Evolutionary conservation across 2,113 vertebrate species (phyloP), one percentile per base, ranked within the genome.

Genomic region (Gavia stellata): DNA sequence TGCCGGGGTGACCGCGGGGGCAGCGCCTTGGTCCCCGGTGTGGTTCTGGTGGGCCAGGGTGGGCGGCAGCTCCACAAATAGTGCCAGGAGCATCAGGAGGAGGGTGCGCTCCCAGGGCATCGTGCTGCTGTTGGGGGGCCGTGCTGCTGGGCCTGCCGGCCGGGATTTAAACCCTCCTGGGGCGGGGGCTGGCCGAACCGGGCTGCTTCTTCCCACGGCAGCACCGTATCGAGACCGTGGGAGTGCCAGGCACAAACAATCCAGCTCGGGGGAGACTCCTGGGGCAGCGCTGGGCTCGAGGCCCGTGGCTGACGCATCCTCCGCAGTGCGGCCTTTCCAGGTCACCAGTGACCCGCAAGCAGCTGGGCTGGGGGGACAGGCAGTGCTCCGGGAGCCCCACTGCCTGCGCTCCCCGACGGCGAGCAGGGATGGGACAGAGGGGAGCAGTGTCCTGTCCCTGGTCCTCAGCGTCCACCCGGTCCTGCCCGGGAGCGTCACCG

Each of bases 201-300:
- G 72, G 66, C 79, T 79, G 68, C 77, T 70, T 25, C 47, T 81
- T 93, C 94, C 81, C 86, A 83, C 7, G 15, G 79, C 58, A 26
- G 45, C 47, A 26, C 5, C 3, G 4, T 59, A 38, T 16, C 0
- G 0, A 44, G 49, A 42, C 40, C 15, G 75, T 94, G 96, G 96
- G 95, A 96, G 72, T 4, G 12, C 53, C 4, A 3, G 29, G 63
- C 80, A 70, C 0, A 14, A 96, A 97, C 95, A 97, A 97, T 95
- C 75, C 14, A 2, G 21, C 17, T 12, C 3, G 7, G 67, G 74
- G 95, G 88, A 94, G 88, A 59, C 42, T 90, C 74, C 75, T 0
- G 0, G 71, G 81, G 59, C 68, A 78, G 81, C 0, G 8, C 77
- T 52, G 77, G 95, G 96, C 94, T 86, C 1, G 0, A 2, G 5